These are phyloP conservation scores for Trichomycterus rosablanca DNA, from an alignment of 2,113 vertebrate genomes.

Conservation along the genomic window DNA sequence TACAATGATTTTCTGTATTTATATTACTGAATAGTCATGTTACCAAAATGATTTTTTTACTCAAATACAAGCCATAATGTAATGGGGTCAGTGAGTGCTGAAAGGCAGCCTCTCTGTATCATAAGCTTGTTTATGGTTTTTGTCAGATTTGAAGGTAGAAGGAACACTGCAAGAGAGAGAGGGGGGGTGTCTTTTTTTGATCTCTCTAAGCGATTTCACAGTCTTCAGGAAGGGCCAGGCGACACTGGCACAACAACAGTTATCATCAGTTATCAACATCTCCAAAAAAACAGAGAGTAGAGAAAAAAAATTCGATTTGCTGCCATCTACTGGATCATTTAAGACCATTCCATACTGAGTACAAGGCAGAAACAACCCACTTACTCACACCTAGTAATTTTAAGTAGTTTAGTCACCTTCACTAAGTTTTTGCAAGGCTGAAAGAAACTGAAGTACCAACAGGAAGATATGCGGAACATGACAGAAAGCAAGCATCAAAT, in stretches of 20 bases:
- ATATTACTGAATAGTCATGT: no score
- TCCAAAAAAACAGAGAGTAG: not conserved
- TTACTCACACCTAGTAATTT: no score
- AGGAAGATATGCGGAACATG: no score
- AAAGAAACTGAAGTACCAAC: no score
- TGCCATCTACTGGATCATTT: slow-evolving; percentile 54
- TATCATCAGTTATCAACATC: slow-evolving; percentile 4
- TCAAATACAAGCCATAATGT: slow-evolving; percentile 30
- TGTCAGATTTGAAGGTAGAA: slow-evolving; percentile 27
- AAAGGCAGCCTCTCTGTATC: no score
- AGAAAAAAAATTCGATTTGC: not conserved
- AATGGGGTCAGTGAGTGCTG: slow-evolving; percentile 52
- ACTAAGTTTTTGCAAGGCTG: no score
- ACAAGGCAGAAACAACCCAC: no score
- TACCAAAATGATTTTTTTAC: no score
- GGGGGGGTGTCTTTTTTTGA: slow-evolving; percentile 51
- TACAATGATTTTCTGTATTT: no score
- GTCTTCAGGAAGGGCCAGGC: slow-evolving; percentile 26
- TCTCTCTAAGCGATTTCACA: slow-evolving; percentile 52
- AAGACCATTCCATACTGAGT: no score
- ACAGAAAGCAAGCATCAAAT: no score
- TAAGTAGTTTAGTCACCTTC: no score
- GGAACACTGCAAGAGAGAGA: slow-evolving; percentile 41
- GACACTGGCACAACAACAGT: not conserved
- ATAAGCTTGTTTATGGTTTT: slow-evolving; percentile 1